A percentile compares a stretch with the other conserved stretches of the same genome.
Evolutionary conservation across 2,888 invertebrate genomes (phyloP).

Genomic region (Ectemnius continuus): DNA sequence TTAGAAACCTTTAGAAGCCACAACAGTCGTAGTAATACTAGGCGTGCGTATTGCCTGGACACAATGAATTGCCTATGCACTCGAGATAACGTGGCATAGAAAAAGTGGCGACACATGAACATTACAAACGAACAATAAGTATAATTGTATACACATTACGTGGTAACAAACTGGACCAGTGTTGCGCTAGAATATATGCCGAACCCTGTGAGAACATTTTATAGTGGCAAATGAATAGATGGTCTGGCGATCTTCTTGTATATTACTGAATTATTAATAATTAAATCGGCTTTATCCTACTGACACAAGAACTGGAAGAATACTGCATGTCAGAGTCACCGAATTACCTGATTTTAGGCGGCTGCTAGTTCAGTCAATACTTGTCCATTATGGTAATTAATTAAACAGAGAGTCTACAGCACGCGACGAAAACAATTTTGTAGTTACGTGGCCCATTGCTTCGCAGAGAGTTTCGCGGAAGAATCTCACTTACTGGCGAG

Average conservation of each 20-base stretch:
- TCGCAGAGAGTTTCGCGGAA: neutral
- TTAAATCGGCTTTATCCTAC: too few relatives aligned
- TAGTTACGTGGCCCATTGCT: slow-evolving; percentile 33
- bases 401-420: slow-evolving; percentile 29
- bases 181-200: too few relatives aligned
- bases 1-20: too few relatives aligned
- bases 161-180: neutral
- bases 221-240: too few relatives aligned
- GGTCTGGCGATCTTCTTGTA: too few relatives aligned
- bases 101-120: neutral
- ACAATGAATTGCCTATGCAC: too few relatives aligned
- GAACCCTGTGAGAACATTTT: too few relatives aligned
- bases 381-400: slow-evolving; percentile 37
- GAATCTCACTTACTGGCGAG: slow-evolving; percentile 2
- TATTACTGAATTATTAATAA: too few relatives aligned
- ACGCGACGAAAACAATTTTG: neutral
- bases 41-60: too few relatives aligned
- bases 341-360: slow-evolving; percentile 37
- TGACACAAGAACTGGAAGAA: neutral
- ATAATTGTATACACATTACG: neutral
- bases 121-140: neutral
- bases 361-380: slow-evolving; percentile 35
- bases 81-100: neutral
- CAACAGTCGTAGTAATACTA: too few relatives aligned
- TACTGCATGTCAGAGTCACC: slow-evolving; percentile 34